These are phyloP conservation scores for Heteromormyrus szaboi DNA, from an alignment of 2,797 vertebrate species.

Conservation along the genomic window DNA sequence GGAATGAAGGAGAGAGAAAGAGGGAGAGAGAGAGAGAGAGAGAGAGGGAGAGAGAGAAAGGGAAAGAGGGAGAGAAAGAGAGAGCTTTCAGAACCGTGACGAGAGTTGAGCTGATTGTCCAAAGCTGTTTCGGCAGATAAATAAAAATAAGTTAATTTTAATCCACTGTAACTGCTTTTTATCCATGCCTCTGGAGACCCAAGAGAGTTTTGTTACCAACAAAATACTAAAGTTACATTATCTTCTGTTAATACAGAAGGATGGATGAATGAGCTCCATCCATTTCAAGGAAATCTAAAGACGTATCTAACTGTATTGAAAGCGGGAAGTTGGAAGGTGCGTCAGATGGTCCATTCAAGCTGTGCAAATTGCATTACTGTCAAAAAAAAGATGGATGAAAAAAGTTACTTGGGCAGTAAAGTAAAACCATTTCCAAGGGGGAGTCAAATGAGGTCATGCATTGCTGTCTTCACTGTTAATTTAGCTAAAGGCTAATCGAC, in stretches of 20 bases:
- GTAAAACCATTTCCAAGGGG: not conserved
- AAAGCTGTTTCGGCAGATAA: not conserved
- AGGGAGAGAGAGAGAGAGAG: not conserved
- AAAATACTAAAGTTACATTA: not conserved
- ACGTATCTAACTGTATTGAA: not conserved
- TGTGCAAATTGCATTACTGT: not conserved
- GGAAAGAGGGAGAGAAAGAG: not conserved
- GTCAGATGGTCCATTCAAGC: not conserved
- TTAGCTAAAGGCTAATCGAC: not conserved
- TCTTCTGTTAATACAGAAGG: not conserved
- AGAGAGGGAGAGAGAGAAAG: not conserved
- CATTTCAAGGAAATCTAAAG: not conserved
- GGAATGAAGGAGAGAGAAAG: not conserved
- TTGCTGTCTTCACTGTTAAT: not conserved
- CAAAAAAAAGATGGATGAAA: not conserved
- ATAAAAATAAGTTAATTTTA: constrained; percentile 3
- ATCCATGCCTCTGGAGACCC: not conserved
- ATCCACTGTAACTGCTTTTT: not conserved
- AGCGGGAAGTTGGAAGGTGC: not conserved
- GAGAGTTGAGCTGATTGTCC: constrained; percentile 2
- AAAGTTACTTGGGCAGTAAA: not conserved
- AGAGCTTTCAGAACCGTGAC: not conserved
- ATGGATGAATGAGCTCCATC: not conserved
- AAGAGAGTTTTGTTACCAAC: not conserved
- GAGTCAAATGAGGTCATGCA: not conserved